Conservation (phyloP, 1,140 invertebrate species). For the Laodelphax striatellus region DNA sequence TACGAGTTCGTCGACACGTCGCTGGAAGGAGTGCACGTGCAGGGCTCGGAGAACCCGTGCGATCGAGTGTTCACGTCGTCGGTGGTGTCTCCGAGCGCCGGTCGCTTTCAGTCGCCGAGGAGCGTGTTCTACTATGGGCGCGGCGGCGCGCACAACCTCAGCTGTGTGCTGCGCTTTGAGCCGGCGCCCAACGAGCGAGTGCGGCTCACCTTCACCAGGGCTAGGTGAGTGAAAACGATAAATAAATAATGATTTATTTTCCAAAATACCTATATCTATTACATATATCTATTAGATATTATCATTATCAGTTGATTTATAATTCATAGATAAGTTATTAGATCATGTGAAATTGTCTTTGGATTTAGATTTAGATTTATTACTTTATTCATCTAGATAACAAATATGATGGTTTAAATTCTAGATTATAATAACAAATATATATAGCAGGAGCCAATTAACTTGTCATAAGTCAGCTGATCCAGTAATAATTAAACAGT, state of each 20-base stretch:
- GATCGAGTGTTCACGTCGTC: conserved; percentile 42
- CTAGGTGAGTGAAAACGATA: conserved; percentile 20
- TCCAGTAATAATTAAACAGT: no score
- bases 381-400: no score
- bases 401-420: no score
- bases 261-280: no score
- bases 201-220: conserved; percentile 48
- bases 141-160: conserved; percentile 60
- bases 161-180: conserved; percentile 62
- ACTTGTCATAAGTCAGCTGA: no score
- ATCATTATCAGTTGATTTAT: no score
- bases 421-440: no score
- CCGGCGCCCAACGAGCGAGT: conserved; percentile 50
- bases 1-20: conserved; percentile 60
- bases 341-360: no score
- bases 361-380: no score
- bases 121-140: conserved; percentile 73
- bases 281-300: no score
- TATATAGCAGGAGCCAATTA: no score
- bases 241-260: background rate
- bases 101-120: conserved; percentile 58
- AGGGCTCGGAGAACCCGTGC: conserved; percentile 41
- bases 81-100: conserved; percentile 31
- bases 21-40: conserved; percentile 40
- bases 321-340: no score